phyloP scores from a whole-genome alignment of 2,888 invertebrate species.

The Tinea pellionella region DNA sequence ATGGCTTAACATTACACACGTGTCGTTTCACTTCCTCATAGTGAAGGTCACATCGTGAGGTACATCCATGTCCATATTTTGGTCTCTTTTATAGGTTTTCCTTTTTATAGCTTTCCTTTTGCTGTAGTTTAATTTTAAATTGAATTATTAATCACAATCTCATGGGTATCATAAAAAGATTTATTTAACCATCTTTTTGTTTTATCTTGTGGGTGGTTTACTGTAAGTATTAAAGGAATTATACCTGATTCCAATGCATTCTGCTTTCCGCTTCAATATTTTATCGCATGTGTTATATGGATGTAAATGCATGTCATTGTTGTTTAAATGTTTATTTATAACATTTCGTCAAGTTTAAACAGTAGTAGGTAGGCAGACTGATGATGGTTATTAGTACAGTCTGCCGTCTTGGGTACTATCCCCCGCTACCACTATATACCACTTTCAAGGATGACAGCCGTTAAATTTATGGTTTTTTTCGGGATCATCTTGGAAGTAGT shows the following conservation, averaged over 20 bases:
- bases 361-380: too few species aligned
- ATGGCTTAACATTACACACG: conserved; percentile 62
- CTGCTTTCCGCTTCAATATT: background rate
- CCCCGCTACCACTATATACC: too few species aligned
- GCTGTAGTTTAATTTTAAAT: conserved; percentile 43
- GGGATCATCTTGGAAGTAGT: too few species aligned
- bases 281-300: background rate
- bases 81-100: conserved; percentile 48
- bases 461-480: too few species aligned
- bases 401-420: too few species aligned
- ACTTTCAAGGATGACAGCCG: too few species aligned
- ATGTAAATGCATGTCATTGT: background rate
- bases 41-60: conserved; percentile 32
- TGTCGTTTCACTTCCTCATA: conserved; percentile 34
- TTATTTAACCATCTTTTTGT: conserved; percentile 31
- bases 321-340: background rate
- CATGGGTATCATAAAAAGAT: conserved; percentile 35
- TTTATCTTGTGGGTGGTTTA: background rate
- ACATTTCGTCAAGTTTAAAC: too few species aligned
- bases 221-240: background rate
- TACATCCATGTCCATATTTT: conserved; percentile 48
- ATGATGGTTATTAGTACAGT: too few species aligned
- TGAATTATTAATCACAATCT: conserved; percentile 42
- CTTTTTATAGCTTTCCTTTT: conserved; percentile 43
- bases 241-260: background rate